Conservation (phyloP, 2,797 vertebrate species). For the Hippopotamyrus pictus region DNA sequence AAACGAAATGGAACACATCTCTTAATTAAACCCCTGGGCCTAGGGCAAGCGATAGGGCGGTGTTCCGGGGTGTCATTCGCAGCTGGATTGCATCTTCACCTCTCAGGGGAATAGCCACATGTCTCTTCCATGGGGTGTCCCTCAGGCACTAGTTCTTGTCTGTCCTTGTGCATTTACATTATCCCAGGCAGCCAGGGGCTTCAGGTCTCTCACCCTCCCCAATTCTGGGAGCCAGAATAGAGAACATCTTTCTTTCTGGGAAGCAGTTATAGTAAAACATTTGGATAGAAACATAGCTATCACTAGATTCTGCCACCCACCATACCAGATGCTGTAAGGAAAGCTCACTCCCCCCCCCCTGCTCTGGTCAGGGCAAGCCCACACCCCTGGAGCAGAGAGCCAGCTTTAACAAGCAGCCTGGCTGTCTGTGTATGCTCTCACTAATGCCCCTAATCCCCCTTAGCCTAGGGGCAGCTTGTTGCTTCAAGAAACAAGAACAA, state of each 20-base stretch:
- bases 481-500: slow-evolving; percentile 16
- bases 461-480: slow-evolving; percentile 6
- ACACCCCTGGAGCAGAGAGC: background rate
- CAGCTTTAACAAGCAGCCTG: background rate
- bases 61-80: background rate
- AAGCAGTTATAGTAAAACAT: background rate
- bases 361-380: background rate
- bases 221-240: background rate
- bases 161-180: background rate
- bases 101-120: background rate
- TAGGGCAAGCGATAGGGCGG: background rate
- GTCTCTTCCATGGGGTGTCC: background rate
- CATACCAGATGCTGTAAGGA: background rate
- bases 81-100: background rate
- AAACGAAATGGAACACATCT: background rate
- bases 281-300: background rate
- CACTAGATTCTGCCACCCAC: background rate
- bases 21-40: slow-evolving; percentile 13
- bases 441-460: background rate
- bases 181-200: background rate
- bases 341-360: background rate
- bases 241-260: background rate
- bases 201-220: background rate
- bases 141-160: background rate
- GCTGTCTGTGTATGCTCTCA: background rate